Base-by-base conservation (phyloP, 1,140 invertebrate genomes). In the Sycophaga agraensis region DNA sequence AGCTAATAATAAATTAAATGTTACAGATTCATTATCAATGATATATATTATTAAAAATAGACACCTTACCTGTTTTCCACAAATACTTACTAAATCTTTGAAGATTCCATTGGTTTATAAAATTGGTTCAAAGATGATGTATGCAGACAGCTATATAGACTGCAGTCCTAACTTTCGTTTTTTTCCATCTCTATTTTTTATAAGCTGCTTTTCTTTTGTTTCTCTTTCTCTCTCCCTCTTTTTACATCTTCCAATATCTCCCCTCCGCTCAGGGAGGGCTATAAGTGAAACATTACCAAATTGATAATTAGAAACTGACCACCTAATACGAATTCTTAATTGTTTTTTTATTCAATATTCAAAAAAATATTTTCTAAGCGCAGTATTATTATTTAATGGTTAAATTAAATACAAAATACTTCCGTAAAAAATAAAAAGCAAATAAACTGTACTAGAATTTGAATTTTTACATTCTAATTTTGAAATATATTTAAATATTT, bases 221-320 rank as follows among this genome's bases (percentile, higher is more conserved):
- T 55, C 54, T 58, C 61, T 66, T 43, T 68, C 59, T 66, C 39
- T 65, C 60, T 71, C 54, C 54, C 64, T 66, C 59, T 66, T 63
- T 66, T 65, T 70, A 64, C 66, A 37, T 73, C 71, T 70, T 70
- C 72, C 68, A 68, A 70, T 73, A 70, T 68, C 74, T 75, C 71
- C 75, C 74, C 75, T 78, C 74, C 75, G 73, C 74, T 73, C 75
- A 74, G 73, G 78, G 79, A 80, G 77, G 79, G 77, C 79, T 81
- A 80, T 70, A 81, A 81, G 77, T 80, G 73, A 81, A 81, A 81
- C 74, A 81, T 78, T 73, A 80, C 74, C 77, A 80, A 81, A 81
- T 72, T 71, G 65, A 68, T 71, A 79, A 81, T 81, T 81, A 81
- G 79, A 79, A 75, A 66, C 62, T 68, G n/a, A 67, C 14, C 46